Conservation (phyloP, 2,888 invertebrate genomes). For the Emmelina monodactyla region DNA sequence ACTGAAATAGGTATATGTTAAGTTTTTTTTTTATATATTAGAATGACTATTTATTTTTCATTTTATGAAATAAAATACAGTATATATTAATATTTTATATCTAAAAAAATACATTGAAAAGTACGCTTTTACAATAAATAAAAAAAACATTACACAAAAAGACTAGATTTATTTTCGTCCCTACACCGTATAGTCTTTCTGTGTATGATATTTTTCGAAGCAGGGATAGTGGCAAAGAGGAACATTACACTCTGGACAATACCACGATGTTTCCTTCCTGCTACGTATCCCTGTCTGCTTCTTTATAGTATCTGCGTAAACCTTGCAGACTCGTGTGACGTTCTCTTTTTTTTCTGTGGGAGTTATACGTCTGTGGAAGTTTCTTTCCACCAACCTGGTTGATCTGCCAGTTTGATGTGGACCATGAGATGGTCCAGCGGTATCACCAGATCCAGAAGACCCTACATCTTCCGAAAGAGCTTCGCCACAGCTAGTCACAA, state of each 20-base stretch:
- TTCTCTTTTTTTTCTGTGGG: slow-evolving; percentile 7
- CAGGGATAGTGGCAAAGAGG: slow-evolving; percentile 7
- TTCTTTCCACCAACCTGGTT: slow-evolving; percentile 1
- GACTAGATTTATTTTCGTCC: not conserved
- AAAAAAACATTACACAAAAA: not conserved
- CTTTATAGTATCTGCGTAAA: slow-evolving; percentile 6
- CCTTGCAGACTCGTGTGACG: slow-evolving; percentile 8
- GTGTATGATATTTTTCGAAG: slow-evolving; percentile 9
- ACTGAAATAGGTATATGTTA: not conserved
- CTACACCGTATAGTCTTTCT: slow-evolving; percentile 9
- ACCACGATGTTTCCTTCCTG: slow-evolving; percentile 8
- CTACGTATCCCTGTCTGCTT: slow-evolving; percentile 2
- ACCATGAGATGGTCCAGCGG: not conserved
- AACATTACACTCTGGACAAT: slow-evolving; percentile 11
- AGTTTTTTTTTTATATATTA: too few species aligned
- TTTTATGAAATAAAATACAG: too few species aligned
- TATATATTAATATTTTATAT: too few species aligned
- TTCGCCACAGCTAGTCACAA: slow-evolving; percentile 8
- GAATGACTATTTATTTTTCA: too few species aligned
- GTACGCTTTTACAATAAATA: not conserved
- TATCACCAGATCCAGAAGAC: not conserved
- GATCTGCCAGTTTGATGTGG: not conserved
- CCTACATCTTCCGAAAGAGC: slow-evolving; percentile 6
- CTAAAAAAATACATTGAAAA: not conserved
- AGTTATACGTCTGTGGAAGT: slow-evolving; percentile 9